phyloP scores from a whole-genome alignment of 2,888 invertebrate species.

The Boloria euphrosyne region DNA sequence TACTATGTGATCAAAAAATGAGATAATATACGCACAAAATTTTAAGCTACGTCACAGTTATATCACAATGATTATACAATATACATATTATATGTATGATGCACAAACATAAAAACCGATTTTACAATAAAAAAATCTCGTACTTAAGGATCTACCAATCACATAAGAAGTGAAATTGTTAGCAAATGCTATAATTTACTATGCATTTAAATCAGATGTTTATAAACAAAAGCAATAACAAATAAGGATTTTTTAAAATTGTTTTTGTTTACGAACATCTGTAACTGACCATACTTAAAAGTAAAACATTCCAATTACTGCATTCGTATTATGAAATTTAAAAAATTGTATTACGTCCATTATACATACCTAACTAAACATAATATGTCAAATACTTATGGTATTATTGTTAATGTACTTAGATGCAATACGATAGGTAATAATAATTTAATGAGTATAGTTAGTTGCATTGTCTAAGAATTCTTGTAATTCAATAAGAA shows the following conservation, averaged over 20 bases:
- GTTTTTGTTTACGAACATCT: constrained; percentile 3
- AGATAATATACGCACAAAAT: constrained; percentile 12
- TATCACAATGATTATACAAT: not conserved
- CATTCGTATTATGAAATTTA: constrained; percentile 19
- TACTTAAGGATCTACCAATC: not conserved
- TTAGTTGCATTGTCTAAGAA: constrained; percentile 19
- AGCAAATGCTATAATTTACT: too few relatives aligned
- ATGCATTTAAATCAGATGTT: not conserved
- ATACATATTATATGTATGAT: not conserved
- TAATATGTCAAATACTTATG: constrained; percentile 2
- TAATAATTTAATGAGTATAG: constrained; percentile 22
- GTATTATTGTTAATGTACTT: constrained; percentile 21
- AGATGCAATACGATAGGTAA: constrained; percentile 14
- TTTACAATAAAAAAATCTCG: not conserved
- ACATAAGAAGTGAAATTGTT: too few relatives aligned
- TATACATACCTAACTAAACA: constrained; percentile 14
- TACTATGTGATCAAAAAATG: not conserved
- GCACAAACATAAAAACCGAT: not conserved
- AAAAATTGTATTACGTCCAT: constrained; percentile 35
- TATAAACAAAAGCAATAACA: not conserved
- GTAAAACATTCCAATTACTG: constrained; percentile 24
- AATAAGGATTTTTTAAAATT: not conserved
- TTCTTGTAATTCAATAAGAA: constrained; percentile 8
- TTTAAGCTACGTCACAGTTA: constrained; percentile 12
- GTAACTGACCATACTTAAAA: not conserved